Evolutionary conservation across 2,113 vertebrate species (phyloP), one percentile per base, ranked within the genome.

Genomic region (Tiliqua scincoides): DNA sequence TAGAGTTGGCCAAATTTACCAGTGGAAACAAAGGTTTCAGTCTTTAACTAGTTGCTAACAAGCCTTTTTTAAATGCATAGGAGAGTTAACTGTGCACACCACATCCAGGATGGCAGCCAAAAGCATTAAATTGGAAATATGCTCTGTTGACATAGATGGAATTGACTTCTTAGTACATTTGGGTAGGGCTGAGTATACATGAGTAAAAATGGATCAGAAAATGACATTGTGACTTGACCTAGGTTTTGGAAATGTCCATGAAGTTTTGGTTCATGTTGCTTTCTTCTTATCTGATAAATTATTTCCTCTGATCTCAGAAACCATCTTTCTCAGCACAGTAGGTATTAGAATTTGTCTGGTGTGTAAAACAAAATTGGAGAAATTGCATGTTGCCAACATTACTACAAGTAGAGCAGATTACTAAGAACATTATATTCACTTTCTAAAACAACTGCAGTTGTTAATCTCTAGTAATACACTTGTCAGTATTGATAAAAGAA

Each of bases 381-480:
- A 70, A 6, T 57, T 43, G 14, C 35, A 63, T 18, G 23, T 62
- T 86, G 20, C 7, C 70, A 48, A 52, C 35, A 48, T 85, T 72
- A 70, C n/a, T n/a, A n/a, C 18, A 48, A 48, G 6, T 21, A 12
- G 37, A 85, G 21, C 77, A 62, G 27, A 80, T 63, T 52, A 73
- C 37, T 63, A 40, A 62, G 20, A 63, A 62, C n/a, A 35, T 35
- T 59, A 18, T 71, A 35, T n/a, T 79, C 40, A 4, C 12, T 70
- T 85, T 85, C 37, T 23, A 40, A 63, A 86, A 43, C 35, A 73
- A 62, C 57, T 63, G 27, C 54, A 92, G 89, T 65, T 79, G 40
- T 65, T 88, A 75, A 90, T 94, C 83, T 93, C 91, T 93, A 91
- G 89, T 90, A 90, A 87, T 91, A 48, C 40, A 81, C 91, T 92